phyloP scores from a whole-genome alignment of 1,140 invertebrate genomes.

The Drosophila funebris region DNA sequence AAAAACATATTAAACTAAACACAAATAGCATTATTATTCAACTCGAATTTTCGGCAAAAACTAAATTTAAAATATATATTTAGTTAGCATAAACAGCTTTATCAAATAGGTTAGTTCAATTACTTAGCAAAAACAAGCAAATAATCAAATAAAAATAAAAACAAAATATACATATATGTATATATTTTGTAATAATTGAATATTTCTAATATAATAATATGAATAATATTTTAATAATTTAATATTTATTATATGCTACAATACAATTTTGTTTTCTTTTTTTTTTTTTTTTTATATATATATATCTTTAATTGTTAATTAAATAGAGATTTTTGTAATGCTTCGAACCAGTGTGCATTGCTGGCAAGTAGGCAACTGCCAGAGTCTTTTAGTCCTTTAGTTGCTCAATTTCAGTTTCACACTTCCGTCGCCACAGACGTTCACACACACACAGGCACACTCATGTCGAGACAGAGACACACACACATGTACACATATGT shows the following conservation, averaged over 20 bases:
- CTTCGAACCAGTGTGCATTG: slow-evolving; percentile 37
- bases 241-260: too few species aligned
- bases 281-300: neutral
- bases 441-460: slow-evolving; percentile 13
- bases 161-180: too few species aligned
- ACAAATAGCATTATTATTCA: too few species aligned
- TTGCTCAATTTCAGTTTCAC: slow-evolving; percentile 83
- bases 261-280: neutral
- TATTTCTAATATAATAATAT: too few species aligned
- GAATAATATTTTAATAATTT: too few species aligned
- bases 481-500: slow-evolving; percentile 32
- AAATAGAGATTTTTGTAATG: neutral
- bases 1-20: neutral
- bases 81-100: too few species aligned
- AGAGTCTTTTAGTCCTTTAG: slow-evolving; percentile 81
- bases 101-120: too few species aligned
- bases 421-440: slow-evolving; percentile 68
- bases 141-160: too few species aligned
- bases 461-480: slow-evolving; percentile 8
- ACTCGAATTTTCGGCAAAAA: too few species aligned
- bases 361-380: slow-evolving; percentile 66
- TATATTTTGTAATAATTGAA: too few species aligned
- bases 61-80: too few species aligned
- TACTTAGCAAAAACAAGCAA: too few species aligned
- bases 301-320: neutral